Base-by-base conservation (phyloP, 2,888 invertebrate genomes). In the Metopia argyrocephala region DNA sequence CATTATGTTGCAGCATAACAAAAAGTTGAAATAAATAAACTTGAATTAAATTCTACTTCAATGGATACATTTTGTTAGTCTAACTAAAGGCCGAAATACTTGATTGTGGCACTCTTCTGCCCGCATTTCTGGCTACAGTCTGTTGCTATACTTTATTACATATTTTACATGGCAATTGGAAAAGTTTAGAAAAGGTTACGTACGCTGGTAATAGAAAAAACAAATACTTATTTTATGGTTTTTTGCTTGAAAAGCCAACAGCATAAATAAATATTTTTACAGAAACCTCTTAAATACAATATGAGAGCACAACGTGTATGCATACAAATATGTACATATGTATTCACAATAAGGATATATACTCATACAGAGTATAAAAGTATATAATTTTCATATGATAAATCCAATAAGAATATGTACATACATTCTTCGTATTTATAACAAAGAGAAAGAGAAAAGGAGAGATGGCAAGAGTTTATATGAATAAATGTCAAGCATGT, bases 181-280 rank as follows among this genome's bases (percentile, higher is more conserved):
- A 76, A 69, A 76, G 76, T 69, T 76, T 76, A 76, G 38, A 76
- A 62, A 38, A 69, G 76, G 76, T 76, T 69, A 69, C 25, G 69
- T 56, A 64, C 45, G 69, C 62, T 69, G 46, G 62, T 57, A 76
- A 65, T 70, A 65, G 70, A 65, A 70, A 70, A 50, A 64, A 28
- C 57, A 70, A 76, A 76, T 70, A 76, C 70, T 70, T 76, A 65
- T 76, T 76, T 70, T 64, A 76, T 65, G 62, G 69, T 48, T 50
- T 76, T 70, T 65, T n/a, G n/a, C 64, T 45, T 50, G 57, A 70
- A 76, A 76, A 70, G 76, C 57, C 70, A 76, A 70, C 56, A 76
- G 70, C 45, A 70, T 59, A 76, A 57, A 65, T 70, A 76, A 76
- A 76, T 69, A 76, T 76, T 76, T 76, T 69, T n/a, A 48, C 56